Evolutionary conservation across 2,888 invertebrate genomes (phyloP), one percentile per base, ranked within the genome.

Genomic region (Sminthurinus aureus): DNA sequence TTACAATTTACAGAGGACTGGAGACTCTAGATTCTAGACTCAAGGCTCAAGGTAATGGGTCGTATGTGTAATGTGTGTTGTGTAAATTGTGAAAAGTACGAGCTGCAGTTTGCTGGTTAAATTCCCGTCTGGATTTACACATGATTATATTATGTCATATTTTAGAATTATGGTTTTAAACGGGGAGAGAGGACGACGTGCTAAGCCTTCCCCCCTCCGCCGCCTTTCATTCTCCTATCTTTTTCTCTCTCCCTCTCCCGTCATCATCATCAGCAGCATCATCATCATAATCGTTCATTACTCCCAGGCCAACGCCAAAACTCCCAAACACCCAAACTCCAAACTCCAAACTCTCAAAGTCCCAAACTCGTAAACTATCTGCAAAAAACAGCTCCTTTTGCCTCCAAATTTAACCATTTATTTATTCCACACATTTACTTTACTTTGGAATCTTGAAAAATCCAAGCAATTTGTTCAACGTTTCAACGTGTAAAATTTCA

Each of bases 111-210:
- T 38, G 38, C 38, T 38, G 38, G 38, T 38, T n/a, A 15, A 75
- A 75, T 26, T 75, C 75, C 75, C 75, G 75, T n/a, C 24, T 15
- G 75, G 75, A 75, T 75, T 75, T 75, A 75, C 50, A 75, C 75
- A 75, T 75, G 75, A 75, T 77, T 77, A 77, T 77, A 77, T 77
- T 77, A 77, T 77, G 24, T 20, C 77, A 77, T 77, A 77, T 77
- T 77, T 77, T 77, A 77, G 77, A 77, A 77, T 77, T 77, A 77
- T 52, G 20, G 15, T 75, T 75, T 26, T n/a, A 50, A 38, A 38
- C 3, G 6, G 38, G 38, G 38, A 38, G 38, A 38, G 38, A 1
- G 38, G 26, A 24, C 3, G 77, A 77, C 77, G 26, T 77, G n/a
- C 58, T 77, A 77, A 77, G 77, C 77, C 77, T 77, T 58, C 58